Evolutionary conservation across 2,113 vertebrate genomes (phyloP).

Genomic region (Pachypanchax playfairii): DNA sequence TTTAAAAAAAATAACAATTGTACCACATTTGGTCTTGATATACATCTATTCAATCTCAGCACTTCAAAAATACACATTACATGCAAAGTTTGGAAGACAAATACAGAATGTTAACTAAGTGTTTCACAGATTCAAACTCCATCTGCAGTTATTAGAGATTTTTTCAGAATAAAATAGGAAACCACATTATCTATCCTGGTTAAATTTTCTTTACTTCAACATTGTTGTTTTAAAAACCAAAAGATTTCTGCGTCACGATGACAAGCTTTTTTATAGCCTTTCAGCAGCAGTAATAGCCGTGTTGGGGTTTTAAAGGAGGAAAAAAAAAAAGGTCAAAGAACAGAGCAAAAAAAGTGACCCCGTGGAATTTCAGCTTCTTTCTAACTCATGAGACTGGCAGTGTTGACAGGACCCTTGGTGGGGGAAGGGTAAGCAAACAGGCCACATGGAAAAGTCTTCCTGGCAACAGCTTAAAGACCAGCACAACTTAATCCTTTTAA

Average conservation of each 20-base stretch:
- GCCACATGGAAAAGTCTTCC: conserved; percentile 37
- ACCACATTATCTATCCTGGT: too few relatives aligned
- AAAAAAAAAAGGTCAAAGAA: conserved; percentile 23
- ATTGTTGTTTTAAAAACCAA: conserved; percentile 1
- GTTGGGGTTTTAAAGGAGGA: not conserved
- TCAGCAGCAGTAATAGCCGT: conserved; percentile 15
- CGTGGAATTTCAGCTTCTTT: conserved; percentile 49
- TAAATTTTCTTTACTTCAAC: not conserved
- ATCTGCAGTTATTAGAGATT: too few relatives aligned
- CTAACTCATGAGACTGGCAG: conserved; percentile 21
- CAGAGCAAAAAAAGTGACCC: conserved; percentile 37
- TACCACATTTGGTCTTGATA: not conserved
- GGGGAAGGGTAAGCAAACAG: conserved; percentile 62
- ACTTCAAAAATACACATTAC: conserved; percentile 9
- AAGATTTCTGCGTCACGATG: not conserved
- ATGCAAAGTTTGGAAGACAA: not conserved
- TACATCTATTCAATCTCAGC: not conserved
- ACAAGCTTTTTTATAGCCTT: conserved; percentile 6
- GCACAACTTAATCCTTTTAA: conserved; percentile 5
- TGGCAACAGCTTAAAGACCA: conserved; percentile 25
- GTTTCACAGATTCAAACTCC: too few relatives aligned
- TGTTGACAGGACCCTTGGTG: conserved; percentile 60
- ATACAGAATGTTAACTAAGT: not conserved
- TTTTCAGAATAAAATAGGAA: too few relatives aligned
- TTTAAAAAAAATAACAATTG: conserved; percentile 3